Evolutionary conservation across 2,888 invertebrate genomes (phyloP), one percentile per base, ranked within the genome.

Genomic region (Epinotia ramella): DNA sequence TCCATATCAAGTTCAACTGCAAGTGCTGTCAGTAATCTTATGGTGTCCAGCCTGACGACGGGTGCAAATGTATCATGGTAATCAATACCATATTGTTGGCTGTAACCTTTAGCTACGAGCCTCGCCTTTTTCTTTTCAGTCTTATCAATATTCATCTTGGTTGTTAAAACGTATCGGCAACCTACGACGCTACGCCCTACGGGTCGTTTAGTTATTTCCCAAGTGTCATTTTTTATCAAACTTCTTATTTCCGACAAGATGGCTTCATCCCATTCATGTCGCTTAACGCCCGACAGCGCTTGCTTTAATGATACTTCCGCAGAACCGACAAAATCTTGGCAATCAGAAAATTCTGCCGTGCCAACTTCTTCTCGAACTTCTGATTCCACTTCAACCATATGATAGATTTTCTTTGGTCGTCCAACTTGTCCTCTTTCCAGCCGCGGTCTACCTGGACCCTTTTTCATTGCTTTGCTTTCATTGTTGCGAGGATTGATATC

Each of bases 1-100:
- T 68, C 57, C 44, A 68, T 18, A n/a, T 68, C 44, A 5, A 68
- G 13, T 20, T 68, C 68, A 2, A 68, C 68, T 12, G 68, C 57
- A 56, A 68, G 68, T 11, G 56, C 68, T 13, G 46, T 46, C 12
- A 65, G 18, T 9, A 65, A 18, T 12, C 64, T 7, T 2, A 65
- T 44, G 11, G 64, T 65, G 2, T 65, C 64, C 24, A 65, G 33
- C 28, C 63, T 63, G 6, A 44, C 63, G 3, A 63, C 63, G 9
- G 63, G 63, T 5, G 63, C 63, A 63, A 63, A 63, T 5, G 63
- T 63, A 3, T 44, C 18, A 18, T 63, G 40, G 11, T 63, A 63
- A 16, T 63, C 63, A 9, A 63, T 33, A 33, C 63, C 63, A 44
- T n/a, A 28, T 9, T 28, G 60, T 60, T 60, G 60, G 13, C 60